These are phyloP conservation scores for Wiebesia pumilae DNA, from an alignment of 1,140 invertebrate genomes.

Conservation along the genomic window DNA sequence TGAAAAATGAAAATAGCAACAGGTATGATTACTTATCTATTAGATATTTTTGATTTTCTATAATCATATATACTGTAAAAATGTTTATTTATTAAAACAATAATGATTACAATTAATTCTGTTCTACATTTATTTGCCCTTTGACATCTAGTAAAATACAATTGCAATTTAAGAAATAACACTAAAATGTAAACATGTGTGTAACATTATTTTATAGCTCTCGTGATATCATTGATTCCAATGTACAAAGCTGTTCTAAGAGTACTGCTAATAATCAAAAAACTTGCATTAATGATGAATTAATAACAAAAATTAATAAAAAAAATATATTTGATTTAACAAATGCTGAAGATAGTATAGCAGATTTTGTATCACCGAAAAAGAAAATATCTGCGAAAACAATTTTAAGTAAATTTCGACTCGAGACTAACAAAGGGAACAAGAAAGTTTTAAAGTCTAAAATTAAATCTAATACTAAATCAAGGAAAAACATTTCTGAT, in stretches of 20 bases:
- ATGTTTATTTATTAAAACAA: not conserved
- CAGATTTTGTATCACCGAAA: slow-evolving; percentile 68
- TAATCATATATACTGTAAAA: not conserved
- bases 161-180: not conserved
- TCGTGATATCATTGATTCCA: not conserved
- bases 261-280: not conserved
- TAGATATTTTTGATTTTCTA: not conserved
- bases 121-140: not conserved
- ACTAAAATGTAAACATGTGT: not conserved
- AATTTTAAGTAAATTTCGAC: slow-evolving; percentile 52
- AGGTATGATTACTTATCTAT: not conserved
- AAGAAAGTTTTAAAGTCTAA: slow-evolving; percentile 38
- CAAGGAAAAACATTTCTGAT: slow-evolving; percentile 18
- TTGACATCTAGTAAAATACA: not conserved
- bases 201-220: slow-evolving; percentile 28
- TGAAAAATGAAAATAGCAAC: not conserved
- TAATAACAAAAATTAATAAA: not conserved
- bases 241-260: not conserved
- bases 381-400: slow-evolving; percentile 22
- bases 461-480: slow-evolving; percentile 40
- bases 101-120: not conserved
- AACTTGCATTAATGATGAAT: not conserved
- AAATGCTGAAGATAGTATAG: slow-evolving; percentile 61
- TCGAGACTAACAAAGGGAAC: slow-evolving; percentile 51
- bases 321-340: not conserved